phyloP scores from a whole-genome alignment of 2,113 vertebrate species.

The Oryzias curvinotus region DNA sequence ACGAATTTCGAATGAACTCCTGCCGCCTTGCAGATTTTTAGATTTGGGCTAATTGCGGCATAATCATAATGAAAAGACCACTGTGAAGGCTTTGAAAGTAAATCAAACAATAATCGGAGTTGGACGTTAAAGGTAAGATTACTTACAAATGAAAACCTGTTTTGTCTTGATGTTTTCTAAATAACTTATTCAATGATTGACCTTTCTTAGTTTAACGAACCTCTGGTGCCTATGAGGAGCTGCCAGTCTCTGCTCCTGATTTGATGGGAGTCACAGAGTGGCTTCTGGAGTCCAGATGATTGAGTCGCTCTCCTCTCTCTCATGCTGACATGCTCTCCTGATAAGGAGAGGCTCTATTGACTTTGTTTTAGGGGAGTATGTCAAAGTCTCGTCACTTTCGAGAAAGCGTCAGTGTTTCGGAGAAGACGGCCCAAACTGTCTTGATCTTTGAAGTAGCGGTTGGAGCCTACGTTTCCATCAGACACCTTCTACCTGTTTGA shows the following conservation, averaged over 20 bases:
- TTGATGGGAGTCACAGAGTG: constrained; percentile 45
- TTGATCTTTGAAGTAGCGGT: constrained; percentile 61
- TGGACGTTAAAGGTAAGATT: no score
- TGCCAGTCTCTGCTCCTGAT: constrained; percentile 27
- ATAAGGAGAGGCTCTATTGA: constrained; percentile 69
- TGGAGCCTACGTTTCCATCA: constrained; percentile 51
- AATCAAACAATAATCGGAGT: no score
- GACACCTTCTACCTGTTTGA: constrained; percentile 53
- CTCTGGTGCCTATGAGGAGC: constrained; percentile 43
- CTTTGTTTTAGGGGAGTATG: constrained; percentile 33
- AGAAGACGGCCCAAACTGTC: constrained; percentile 39
- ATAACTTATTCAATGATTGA: constrained; percentile 14
- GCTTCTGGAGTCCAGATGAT: constrained; percentile 52
- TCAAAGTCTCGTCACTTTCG: constrained; percentile 25
- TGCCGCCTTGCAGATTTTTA: no score
- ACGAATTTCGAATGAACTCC: no score
- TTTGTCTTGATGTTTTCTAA: no score
- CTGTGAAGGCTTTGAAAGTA: no score
- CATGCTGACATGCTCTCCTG: constrained; percentile 54
- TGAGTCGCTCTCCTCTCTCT: constrained; percentile 67
- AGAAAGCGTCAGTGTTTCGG: constrained; percentile 38
- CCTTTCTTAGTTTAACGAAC: constrained; percentile 34
- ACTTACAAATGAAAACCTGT: no score
- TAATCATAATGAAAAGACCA: no score
- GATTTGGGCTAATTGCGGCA: no score